Evolutionary conservation across 2,888 invertebrate species (phyloP).

Genomic region (Eupithecia abbreviata): DNA sequence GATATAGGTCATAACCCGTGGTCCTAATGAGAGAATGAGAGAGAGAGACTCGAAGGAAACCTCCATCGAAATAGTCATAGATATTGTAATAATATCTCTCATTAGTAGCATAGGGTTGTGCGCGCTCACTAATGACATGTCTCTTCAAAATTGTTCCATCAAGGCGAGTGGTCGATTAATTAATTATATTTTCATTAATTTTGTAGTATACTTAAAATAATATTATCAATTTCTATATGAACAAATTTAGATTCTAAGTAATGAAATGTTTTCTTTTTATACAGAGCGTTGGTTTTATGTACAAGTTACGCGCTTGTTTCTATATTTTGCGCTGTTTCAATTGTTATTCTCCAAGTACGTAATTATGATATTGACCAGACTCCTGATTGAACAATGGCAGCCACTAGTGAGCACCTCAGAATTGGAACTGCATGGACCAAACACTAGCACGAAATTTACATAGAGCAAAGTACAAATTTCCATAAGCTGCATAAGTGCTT

Average conservation of each 20-base stretch:
- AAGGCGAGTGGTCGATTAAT: constrained; percentile 45
- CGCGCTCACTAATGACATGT: constrained; percentile 47
- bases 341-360: neutral
- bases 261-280: constrained; percentile 39
- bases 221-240: constrained; percentile 19
- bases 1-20: constrained; percentile 57
- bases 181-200: constrained; percentile 21
- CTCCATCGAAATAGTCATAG: constrained; percentile 36
- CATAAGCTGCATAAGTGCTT: constrained; percentile 79
- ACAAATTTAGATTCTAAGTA: constrained; percentile 24
- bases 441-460: constrained; percentile 76
- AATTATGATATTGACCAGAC: constrained; percentile 16
- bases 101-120: constrained; percentile 66
- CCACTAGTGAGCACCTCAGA: constrained; percentile 50
- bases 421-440: constrained; percentile 80
- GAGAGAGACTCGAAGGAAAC: constrained; percentile 36
- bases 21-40: constrained; percentile 58
- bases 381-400: constrained; percentile 28
- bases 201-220: constrained; percentile 16
- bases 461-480: constrained; percentile 83
- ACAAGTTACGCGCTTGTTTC: neutral
- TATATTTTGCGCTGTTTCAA: neutral
- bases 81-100: constrained; percentile 49
- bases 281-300: neutral
- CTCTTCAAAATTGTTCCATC: constrained; percentile 48